Conservation (phyloP, 2,797 vertebrate species). For the Enteromius fasciolatus region DNA sequence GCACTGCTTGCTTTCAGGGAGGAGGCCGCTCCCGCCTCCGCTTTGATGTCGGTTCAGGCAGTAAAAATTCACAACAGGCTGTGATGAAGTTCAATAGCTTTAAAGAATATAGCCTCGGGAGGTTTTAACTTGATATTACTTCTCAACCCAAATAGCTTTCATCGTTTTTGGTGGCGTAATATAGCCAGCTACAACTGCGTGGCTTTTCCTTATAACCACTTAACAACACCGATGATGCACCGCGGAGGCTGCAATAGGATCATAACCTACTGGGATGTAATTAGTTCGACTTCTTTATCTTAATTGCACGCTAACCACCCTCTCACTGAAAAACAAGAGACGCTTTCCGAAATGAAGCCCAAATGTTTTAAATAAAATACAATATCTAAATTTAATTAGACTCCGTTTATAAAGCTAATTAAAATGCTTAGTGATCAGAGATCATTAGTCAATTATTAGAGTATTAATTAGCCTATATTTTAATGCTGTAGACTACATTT, state of each 20-base stretch:
- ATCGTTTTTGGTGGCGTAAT: conserved; percentile 40
- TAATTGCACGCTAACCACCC: conserved; percentile 14
- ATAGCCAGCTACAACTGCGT: conserved; percentile 21
- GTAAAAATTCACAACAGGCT: conserved; percentile 53
- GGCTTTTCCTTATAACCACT: conserved; percentile 26
- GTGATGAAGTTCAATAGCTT: conserved; percentile 47
- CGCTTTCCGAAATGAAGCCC: background rate
- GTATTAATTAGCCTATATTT: background rate
- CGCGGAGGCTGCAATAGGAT: conserved; percentile 2
- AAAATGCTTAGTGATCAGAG: background rate
- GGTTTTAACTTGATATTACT: conserved; percentile 49
- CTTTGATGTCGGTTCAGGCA: conserved; percentile 57
- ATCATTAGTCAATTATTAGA: background rate
- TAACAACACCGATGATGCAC: conserved; percentile 11
- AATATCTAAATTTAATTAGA: background rate
- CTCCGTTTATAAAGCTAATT: background rate
- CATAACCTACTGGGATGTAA: conserved; percentile 34
- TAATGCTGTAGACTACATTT: background rate
- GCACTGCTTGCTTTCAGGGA: conserved; percentile 49
- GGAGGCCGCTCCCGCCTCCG: conserved; percentile 33
- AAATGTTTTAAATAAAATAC: background rate
- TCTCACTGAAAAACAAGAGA: background rate
- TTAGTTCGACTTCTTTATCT: conserved; percentile 34
- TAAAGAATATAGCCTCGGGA: conserved; percentile 40
- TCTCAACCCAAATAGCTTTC: conserved; percentile 36